phyloP scores from a whole-genome alignment of 2,888 invertebrate genomes.

The Campoplex nolae region DNA sequence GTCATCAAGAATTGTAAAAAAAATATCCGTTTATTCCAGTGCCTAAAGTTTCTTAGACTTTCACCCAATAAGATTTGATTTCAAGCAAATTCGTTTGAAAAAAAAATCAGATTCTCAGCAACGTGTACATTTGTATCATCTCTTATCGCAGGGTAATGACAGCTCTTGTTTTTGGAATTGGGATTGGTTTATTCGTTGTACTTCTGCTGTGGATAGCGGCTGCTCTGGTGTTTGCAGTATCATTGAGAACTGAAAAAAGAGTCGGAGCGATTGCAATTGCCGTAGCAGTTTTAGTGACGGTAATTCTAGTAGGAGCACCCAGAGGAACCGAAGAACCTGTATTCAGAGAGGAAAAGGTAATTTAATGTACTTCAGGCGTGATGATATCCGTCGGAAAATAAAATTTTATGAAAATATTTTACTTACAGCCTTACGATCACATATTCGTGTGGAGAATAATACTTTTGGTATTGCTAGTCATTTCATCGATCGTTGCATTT shows the following conservation, averaged over 20 bases:
- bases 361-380: not conserved
- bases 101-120: not conserved
- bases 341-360: slow-evolving; percentile 85
- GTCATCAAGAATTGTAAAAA: not conserved
- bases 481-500: slow-evolving; percentile 85
- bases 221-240: slow-evolving; percentile 88
- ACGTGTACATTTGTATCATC: not conserved
- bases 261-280: slow-evolving; percentile 88
- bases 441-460: slow-evolving; percentile 85
- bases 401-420: slow-evolving; percentile 62
- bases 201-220: slow-evolving; percentile 88
- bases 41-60: not conserved
- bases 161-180: slow-evolving; percentile 85
- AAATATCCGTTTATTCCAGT: not conserved
- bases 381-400: not conserved
- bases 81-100: not conserved
- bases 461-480: slow-evolving; percentile 84
- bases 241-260: slow-evolving; percentile 88
- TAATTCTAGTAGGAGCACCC: slow-evolving; percentile 88
- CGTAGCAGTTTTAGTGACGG: slow-evolving; percentile 86
- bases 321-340: slow-evolving; percentile 84
- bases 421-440: slow-evolving; percentile 86
- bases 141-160: slow-evolving; percentile 79
- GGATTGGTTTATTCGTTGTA: slow-evolving; percentile 89
- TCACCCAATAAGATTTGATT: not conserved